Evolutionary conservation across 2,888 invertebrate species (phyloP), one percentile per base, ranked within the genome.

Genomic region (Uropetala carovei): DNA sequence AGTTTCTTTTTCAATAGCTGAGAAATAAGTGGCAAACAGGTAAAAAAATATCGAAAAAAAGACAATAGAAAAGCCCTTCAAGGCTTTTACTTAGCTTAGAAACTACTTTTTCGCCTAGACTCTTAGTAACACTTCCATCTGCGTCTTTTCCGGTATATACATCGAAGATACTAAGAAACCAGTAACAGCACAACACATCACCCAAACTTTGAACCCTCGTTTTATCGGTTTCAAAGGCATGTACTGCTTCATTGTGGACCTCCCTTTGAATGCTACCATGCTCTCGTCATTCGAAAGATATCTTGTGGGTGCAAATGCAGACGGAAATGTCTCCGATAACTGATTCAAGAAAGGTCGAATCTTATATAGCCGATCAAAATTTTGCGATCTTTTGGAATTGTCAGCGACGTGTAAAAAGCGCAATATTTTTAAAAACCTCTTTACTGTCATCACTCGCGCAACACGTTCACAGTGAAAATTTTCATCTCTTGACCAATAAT

Each of bases 371-470:
- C 82, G 82, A 30, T 82, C 82, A 82, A 27, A 75, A 82, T 82
- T 82, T 30, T 82, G 22, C 27, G 82, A 82, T 30, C 30, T 30
- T 92, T 84, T 57, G 16, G 83, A n/a, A 85, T 93, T 93, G 68
- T 93, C 92, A 92, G 93, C 93, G 13, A 94, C 57, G 92, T 93
- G 93, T 82, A 30, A 43, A 94, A 43, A 93, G 68, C 93, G 92
- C 64, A 93, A 57, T 92, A 94, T 93, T 92, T 92, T 92, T 92
- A 93, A 92, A 93, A 94, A 93, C 13, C 93, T 59, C 22, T 92
- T 92, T 27, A 93, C 58, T 30, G 92, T 30, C 93, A 93, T 93
- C 30, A 93, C 75, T 8, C 92, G 68, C 57, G 85, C 43, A 56
- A 93, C 92, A 14, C 93, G 68, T 64, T 92, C 92, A 82, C 92